A percentile compares a stretch with the other conserved stretches of the same genome.
Evolutionary conservation across 2,797 vertebrate species (phyloP).

Genomic region (Sparus aurata): DNA sequence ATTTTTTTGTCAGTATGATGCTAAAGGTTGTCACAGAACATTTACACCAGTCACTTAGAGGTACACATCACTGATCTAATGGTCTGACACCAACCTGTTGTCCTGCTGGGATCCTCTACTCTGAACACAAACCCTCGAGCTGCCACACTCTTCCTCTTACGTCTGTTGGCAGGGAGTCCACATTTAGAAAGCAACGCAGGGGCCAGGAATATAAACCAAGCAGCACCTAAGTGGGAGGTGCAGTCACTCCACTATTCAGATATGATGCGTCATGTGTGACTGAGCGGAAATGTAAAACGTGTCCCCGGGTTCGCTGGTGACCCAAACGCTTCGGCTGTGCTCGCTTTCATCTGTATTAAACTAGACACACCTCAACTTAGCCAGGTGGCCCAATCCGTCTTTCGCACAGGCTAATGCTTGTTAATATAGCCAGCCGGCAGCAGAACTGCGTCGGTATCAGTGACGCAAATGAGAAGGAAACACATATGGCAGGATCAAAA

Average conservation of each 20-base stretch:
- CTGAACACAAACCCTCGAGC: constrained; percentile 39
- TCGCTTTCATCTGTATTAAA: constrained; percentile 49
- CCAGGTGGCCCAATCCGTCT: constrained; percentile 79
- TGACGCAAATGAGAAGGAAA: constrained; percentile 72
- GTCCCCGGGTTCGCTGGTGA: constrained; percentile 8
- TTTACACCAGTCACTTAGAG: neutral
- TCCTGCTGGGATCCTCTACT: constrained; percentile 43
- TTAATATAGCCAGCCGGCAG: constrained; percentile 67
- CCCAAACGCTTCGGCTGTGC: neutral
- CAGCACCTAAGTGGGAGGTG: constrained; percentile 53
- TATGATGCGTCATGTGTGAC: constrained; percentile 68
- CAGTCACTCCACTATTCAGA: constrained; percentile 31
- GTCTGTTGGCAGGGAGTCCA: constrained; percentile 65
- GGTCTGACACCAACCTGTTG: constrained; percentile 53
- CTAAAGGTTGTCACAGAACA: neutral
- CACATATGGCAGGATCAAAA: constrained; percentile 69
- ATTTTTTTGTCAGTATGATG: neutral
- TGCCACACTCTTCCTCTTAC: constrained; percentile 38
- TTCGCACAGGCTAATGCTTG: constrained; percentile 65
- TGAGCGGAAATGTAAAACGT: constrained; percentile 33
- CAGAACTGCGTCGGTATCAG: constrained; percentile 48
- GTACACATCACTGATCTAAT: neutral
- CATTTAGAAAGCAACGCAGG: constrained; percentile 71
- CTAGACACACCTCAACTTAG: constrained; percentile 50
- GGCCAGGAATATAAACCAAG: constrained; percentile 67